A percentile compares a stretch with the other conserved stretches of the same genome.
These are phyloP conservation scores for Decapterus maruadsi DNA, from an alignment of 2,797 vertebrate genomes.

Conservation along the genomic window DNA sequence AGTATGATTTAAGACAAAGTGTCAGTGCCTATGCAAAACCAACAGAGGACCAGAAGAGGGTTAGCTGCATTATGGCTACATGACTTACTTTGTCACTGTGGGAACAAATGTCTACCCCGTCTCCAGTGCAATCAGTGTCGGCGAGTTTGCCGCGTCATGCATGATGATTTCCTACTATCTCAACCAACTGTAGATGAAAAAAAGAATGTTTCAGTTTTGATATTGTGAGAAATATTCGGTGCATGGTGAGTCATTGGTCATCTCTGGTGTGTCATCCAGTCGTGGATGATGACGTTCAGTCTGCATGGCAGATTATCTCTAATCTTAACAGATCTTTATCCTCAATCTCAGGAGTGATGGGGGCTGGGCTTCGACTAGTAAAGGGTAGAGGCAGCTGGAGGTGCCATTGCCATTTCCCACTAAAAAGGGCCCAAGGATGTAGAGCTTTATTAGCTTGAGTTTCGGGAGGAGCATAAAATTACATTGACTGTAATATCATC, in stretches of 20 bases:
- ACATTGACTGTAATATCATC: background rate
- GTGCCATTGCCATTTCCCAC: background rate
- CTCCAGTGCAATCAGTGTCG: background rate
- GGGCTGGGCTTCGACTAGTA: constrained; percentile 57
- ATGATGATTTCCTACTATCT: background rate
- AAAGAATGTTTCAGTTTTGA: background rate
- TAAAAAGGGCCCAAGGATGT: constrained; percentile 4
- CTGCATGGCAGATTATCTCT: constrained; percentile 84
- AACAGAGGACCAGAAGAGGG: constrained; percentile 60
- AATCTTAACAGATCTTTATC: constrained; percentile 85
- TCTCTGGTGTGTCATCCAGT: constrained; percentile 67
- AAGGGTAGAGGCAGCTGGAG: constrained; percentile 5
- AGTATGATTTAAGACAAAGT: constrained; percentile 72
- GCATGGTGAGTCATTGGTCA: constrained; percentile 46
- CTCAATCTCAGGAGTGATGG: constrained; percentile 63
- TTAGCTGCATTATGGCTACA: constrained; percentile 62
- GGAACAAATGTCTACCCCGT: constrained; percentile 20
- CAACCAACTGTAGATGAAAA: background rate
- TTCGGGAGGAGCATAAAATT: background rate
- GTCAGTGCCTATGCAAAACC: constrained; percentile 61
- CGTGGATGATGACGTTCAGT: constrained; percentile 74
- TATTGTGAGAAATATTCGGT: constrained; percentile 14
- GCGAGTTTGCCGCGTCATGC: background rate
- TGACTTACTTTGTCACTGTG: constrained; percentile 52
- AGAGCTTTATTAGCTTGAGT: background rate